Evolutionary conservation across 2,888 invertebrate genomes (phyloP).

Genomic region (Leptodirus hochenwartii): DNA sequence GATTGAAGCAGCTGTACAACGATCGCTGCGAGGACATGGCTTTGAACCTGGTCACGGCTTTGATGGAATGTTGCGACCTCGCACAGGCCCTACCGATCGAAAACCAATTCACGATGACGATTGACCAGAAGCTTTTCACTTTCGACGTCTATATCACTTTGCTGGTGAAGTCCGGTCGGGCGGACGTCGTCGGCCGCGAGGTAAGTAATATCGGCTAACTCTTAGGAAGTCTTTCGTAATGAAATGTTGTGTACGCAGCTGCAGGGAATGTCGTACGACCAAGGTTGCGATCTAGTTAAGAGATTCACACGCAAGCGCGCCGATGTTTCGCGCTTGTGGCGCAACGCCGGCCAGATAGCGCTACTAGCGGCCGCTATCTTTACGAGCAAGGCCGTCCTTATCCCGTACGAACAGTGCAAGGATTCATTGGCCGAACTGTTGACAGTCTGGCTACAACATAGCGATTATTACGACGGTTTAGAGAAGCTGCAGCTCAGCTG

Average conservation of each 20-base stretch:
- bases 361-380: constrained; percentile 36
- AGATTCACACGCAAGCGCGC: constrained; percentile 29
- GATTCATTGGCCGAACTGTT: constrained; percentile 22
- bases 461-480: too few relatives aligned
- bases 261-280: constrained; percentile 32
- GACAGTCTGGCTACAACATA: constrained; percentile 25
- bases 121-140: constrained; percentile 35
- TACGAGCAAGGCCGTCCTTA: constrained; percentile 34
- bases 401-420: constrained; percentile 25
- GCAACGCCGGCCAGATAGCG: constrained; percentile 33
- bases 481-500: too few relatives aligned
- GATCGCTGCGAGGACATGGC: constrained; percentile 43
- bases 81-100: constrained; percentile 20
- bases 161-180: constrained; percentile 26
- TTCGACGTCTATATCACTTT: constrained; percentile 40
- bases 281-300: constrained; percentile 34
- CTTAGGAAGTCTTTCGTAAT: too few relatives aligned
- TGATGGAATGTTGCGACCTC: constrained; percentile 23
- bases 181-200: constrained; percentile 4
- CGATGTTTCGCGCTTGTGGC: constrained; percentile 35
- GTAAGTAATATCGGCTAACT: too few relatives aligned
- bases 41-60: constrained; percentile 35
- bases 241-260: constrained; percentile 25
- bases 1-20: constrained; percentile 39
- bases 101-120: constrained; percentile 23